These are phyloP conservation scores for Heliconius hewitsoni DNA, from an alignment of 1,140 invertebrate species.

Conservation along the genomic window DNA sequence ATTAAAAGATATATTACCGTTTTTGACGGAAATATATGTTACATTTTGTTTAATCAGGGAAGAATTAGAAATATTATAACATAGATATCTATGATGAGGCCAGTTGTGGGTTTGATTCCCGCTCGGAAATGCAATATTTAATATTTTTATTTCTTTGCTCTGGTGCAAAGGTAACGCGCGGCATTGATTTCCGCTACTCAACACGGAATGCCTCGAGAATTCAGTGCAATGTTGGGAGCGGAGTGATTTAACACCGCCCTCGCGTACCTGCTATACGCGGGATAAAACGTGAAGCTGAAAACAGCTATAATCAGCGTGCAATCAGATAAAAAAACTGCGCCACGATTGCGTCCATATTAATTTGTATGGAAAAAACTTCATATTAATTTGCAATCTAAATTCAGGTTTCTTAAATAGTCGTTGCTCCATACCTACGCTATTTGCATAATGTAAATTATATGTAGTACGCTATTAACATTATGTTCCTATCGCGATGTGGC, in stretches of 20 bases:
- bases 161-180: no score
- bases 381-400: neutral
- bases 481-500: neutral
- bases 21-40: no score
- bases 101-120: neutral
- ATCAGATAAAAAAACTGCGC: neutral
- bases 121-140: neutral
- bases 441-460: conserved; percentile 7
- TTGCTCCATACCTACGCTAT: neutral
- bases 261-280: no score
- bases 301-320: neutral
- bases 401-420: conserved; percentile 1
- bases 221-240: neutral
- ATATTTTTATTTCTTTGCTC: no score
- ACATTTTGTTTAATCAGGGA: no score
- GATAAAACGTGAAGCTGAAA: neutral
- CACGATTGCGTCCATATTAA: neutral
- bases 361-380: neutral
- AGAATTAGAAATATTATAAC: no score
- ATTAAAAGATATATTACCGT: no score
- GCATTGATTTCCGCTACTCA: neutral
- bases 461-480: neutral
- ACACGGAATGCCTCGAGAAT: no score
- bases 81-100: no score
- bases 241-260: neutral